Base-by-base conservation (phyloP, 2,797 vertebrate genomes). In the Hyperoplus lanceolatus region DNA sequence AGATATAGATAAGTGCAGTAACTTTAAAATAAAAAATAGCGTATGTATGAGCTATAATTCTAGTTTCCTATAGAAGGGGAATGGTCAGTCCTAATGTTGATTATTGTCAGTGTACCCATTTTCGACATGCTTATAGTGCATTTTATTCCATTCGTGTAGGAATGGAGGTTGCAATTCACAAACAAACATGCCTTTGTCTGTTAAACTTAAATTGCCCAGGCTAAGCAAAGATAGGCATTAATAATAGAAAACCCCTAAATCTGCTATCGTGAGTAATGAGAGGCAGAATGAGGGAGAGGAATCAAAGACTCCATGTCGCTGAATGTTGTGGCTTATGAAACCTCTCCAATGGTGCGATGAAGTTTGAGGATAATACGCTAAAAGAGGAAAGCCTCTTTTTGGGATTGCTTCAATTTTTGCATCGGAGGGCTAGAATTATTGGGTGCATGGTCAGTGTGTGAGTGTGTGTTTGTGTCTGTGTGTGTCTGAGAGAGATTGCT, bases 251-350 rank as follows among this genome's bases (percentile, higher is more conserved):
- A 53, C 3, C 3, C 36, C 8, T 61, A 36, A 1, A 16, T 8
- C 8, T 55, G 8, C 14, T 13, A 6, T 29, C 67, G n/a, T 48
- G 59, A 71, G 48, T 65, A 70, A 60, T 61, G 58, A 65, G 45
- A 15, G 39, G 29, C 38, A 62, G 50, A 63, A 16, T 39, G 45
- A 4, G 29, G 51, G 50, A 61, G 41, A 55, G 60, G 36, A 14
- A n/a, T n/a, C 6, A 69, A 67, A 80, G 54, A 70, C 49, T 80
- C 62, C 59, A 57, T 80, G 59, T 48, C 65, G 48, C 57, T 82
- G 82, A 87, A 79, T 72, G 60, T 70, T 76, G 14, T 18, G 51
- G 62, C 49, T 88, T 83, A 89, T 83, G 82, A 87, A 89, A 86
- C 73, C 14, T 77, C 72, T 87, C 69, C 71, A 87, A 49, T 73